Evolutionary conservation across 2,113 vertebrate species (phyloP).

Genomic region (Cyrtonyx montezumae): DNA sequence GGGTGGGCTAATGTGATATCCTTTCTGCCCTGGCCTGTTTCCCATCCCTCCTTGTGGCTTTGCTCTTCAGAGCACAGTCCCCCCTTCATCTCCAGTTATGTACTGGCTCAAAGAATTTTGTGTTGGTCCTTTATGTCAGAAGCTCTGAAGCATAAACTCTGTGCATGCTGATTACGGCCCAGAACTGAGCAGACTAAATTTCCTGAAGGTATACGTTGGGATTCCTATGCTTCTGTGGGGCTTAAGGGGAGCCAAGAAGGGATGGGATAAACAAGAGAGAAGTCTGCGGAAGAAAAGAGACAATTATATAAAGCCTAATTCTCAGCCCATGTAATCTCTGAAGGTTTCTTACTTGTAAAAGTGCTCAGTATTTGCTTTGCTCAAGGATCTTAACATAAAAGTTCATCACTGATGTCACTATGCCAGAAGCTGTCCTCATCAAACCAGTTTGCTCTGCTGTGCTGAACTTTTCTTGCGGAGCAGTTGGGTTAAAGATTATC

Average conservation of each 20-base stretch:
- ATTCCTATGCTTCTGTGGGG: neutral
- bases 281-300: neutral
- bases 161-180: neutral
- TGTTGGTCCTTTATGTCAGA: slow-evolving; percentile 15
- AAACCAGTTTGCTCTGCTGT: neutral
- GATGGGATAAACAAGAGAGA: neutral
- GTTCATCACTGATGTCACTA: neutral
- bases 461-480: neutral
- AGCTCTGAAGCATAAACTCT: slow-evolving; percentile 10
- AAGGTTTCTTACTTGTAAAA: neutral
- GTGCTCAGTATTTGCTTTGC: neutral
- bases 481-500: slow-evolving; percentile 11
- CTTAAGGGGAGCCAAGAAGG: neutral
- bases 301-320: neutral
- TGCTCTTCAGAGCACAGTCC: slow-evolving; percentile 8
- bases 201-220: neutral
- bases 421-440: neutral
- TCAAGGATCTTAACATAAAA: neutral
- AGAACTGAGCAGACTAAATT: neutral
- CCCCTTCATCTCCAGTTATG: neutral
- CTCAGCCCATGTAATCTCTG: neutral
- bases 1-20: neutral
- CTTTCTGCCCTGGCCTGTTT: neutral
- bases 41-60: neutral
- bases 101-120: neutral